These are phyloP conservation scores for Eremophila alpestris DNA, from an alignment of 2,797 vertebrate species.

Conservation along the genomic window DNA sequence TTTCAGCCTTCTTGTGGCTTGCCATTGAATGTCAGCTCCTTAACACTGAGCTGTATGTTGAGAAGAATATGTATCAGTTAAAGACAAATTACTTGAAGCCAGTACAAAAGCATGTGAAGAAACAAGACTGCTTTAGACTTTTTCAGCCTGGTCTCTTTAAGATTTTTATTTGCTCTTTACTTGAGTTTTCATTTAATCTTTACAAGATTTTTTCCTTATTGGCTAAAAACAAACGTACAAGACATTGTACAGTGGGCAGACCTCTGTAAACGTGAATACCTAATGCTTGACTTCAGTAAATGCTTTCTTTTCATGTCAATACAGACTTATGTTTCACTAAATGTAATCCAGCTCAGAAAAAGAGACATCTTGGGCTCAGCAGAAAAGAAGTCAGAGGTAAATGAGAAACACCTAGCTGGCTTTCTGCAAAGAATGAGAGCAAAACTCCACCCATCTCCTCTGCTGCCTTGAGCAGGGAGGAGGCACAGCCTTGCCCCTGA, in stretches of 20 bases:
- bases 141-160: not conserved
- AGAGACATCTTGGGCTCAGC: not conserved
- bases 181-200: not conserved
- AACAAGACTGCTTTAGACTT: not conserved
- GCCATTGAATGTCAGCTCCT: slow-evolving; percentile 7
- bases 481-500: not conserved
- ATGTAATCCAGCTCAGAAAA: not conserved
- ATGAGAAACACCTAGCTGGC: not conserved
- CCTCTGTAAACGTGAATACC: not conserved
- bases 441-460: not conserved
- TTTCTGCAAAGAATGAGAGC: not conserved
- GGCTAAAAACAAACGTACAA: not conserved
- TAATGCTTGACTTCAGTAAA: not conserved
- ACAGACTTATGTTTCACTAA: not conserved
- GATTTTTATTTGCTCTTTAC: not conserved
- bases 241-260: accelerated
- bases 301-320: not conserved
- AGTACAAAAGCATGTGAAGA: not conserved
- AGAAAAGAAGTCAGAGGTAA: not conserved
- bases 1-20: slow-evolving; percentile 35
- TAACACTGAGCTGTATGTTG: not conserved
- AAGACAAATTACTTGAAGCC: slow-evolving; percentile 34
- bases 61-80: slow-evolving; percentile 31
- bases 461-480: not conserved
- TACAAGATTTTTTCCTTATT: not conserved